Conservation (phyloP, 2,113 vertebrate genomes). For the Crypturellus undulatus region DNA sequence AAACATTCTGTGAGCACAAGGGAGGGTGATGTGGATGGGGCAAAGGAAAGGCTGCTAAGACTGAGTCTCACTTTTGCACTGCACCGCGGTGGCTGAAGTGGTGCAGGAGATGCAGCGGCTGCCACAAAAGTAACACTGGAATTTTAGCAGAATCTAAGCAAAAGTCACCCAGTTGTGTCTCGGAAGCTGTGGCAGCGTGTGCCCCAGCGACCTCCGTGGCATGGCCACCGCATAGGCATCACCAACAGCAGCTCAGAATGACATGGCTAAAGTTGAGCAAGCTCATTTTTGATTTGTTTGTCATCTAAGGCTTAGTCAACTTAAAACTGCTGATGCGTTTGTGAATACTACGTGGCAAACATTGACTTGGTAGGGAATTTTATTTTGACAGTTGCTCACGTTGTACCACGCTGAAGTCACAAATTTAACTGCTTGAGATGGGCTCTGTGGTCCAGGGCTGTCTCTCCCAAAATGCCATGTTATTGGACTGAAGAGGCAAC, state of each 20-base stretch:
- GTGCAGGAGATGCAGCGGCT: too few relatives aligned
- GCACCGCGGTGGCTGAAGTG: too few relatives aligned
- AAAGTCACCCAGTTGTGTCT: too few relatives aligned
- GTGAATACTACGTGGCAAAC: background rate
- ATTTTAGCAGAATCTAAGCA: too few relatives aligned
- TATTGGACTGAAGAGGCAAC: background rate
- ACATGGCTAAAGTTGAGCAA: fast-evolving
- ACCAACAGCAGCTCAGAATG: background rate
- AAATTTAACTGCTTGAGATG: background rate
- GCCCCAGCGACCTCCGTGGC: too few relatives aligned
- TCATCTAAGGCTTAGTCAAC: background rate
- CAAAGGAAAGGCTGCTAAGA: too few relatives aligned
- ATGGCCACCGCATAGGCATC: fast-evolving
- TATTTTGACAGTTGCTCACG: background rate
- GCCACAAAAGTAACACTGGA: too few relatives aligned
- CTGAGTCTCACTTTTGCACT: too few relatives aligned
- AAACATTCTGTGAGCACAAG: too few relatives aligned
- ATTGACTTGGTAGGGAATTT: background rate
- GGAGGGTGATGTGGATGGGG: too few relatives aligned
- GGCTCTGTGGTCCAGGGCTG: background rate
- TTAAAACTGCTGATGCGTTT: background rate
- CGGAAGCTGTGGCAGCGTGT: too few relatives aligned
- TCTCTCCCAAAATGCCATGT: background rate
- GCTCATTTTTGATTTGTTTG: background rate
- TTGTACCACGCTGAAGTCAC: background rate